Evolutionary conservation across 1,140 invertebrate species (phyloP), one percentile per base, ranked within the genome.

Genomic region (Dinoponera quadriceps): DNA sequence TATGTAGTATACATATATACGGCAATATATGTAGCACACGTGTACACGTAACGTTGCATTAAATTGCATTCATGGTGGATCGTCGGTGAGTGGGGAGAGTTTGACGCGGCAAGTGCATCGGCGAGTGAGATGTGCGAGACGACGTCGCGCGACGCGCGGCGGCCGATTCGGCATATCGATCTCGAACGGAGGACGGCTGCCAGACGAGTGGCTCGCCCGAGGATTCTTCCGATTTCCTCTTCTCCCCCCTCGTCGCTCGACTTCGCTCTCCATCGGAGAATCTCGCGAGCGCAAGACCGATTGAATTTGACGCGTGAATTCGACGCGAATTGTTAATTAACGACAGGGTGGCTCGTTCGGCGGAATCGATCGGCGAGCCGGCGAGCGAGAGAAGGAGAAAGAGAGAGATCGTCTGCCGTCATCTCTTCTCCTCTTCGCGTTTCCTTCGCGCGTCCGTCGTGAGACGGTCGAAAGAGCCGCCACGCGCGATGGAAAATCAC

Each of bases 11-110:
- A 71, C 74, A 82, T 63, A 84, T 80, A 69, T 85, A 82, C 7
- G 38, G 9, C 0, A 44, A 44, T 9, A 44, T n/a, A n/a, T n/a
- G n/a, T 44, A 44, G 38, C 38, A 83, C 66, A 82, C 78, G 69
- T 84, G 72, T 88, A 88, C 81, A 85, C 63, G 85, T 87, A 86
- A 80, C 82, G 66, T 88, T 74, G 74, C 54, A 68, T 71, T 84
- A 87, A 85, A 83, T 82, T 59, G 65, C 82, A 49, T 75, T 82
- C 62, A 83, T 82, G 65, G 25, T 86, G 68, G 83, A 82, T 87
- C 63, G 77, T 83, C 72, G 65, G 60, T 78, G 75, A 69, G 20
- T 68, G 75, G 51, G 38, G 33, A 44, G 49, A 55, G 38, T 80
- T 80, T 71, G 20, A 57, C 44, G 48, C n/a, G 51, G 75, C 51